Base-by-base conservation (phyloP, 2,113 vertebrate species). In the Tauraco erythrolophus region DNA sequence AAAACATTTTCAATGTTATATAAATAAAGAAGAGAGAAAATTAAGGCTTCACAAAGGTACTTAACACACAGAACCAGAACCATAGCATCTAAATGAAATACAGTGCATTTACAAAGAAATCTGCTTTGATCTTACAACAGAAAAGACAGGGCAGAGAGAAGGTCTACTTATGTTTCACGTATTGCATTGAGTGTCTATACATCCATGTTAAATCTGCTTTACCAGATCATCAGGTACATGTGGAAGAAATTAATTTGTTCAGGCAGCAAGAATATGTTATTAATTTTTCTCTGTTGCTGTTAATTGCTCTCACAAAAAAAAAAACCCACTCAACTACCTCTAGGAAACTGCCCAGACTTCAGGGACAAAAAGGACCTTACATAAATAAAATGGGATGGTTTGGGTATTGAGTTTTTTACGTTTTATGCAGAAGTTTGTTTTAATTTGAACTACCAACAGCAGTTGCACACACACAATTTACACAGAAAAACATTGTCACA, bases 21-120 rank as follows among this genome's bases (percentile, higher is more conserved):
- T n/a, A 76, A 91, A 96, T 46, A 54, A 33, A 76, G 27, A 72
- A 35, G 5, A 88, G 17, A 62, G 22, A 64, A 88, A 90, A 48
- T 31, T 33, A 50, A 82, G 33, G 33, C 12, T 89, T 71, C 27
- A 62, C 46, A 74, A 80, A 72, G 4, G 16, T 72, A 65, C 6
- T 82, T 77, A 72, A 72, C 7, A 5, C 21, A 62, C 75, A 83
- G 71, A 77, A 75, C 68, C 16, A 41, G 2, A 72, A 27, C 25
- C 5, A 11, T 6, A 72, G 41, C n/a, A 61, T 15, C 66, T 66
- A 66, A 77, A 43, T 60, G 24, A 95, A 79, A 60, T 10, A 69
- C 7, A n/a, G 7, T 23, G 14, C 16, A 51, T 72, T 76, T 80
- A 81, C 17, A 72, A 21, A 94, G 22, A 65, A 88, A 88, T 35